Evolutionary conservation across 2,888 invertebrate genomes (phyloP).

Genomic region (Creontiades dilutus): DNA sequence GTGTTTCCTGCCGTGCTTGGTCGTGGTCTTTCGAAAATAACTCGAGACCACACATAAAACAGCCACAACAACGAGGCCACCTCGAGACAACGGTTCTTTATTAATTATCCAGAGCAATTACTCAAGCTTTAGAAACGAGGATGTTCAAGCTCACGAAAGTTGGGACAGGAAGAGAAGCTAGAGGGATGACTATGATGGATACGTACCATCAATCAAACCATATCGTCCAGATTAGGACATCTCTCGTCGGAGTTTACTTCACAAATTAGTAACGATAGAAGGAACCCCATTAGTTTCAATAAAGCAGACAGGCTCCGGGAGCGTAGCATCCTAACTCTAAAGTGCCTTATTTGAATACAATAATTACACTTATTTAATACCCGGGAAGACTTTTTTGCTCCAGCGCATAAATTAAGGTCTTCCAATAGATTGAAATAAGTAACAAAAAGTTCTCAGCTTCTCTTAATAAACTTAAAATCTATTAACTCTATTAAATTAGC

Average conservation of each 20-base stretch:
- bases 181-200: slow-evolving; percentile 52
- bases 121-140: slow-evolving; percentile 38
- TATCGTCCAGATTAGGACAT: slow-evolving; percentile 64
- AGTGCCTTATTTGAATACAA: slow-evolving; percentile 58
- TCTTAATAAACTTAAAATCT: too few species aligned
- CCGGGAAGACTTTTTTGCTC: too few species aligned
- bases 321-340: slow-evolving; percentile 39
- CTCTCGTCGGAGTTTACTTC: slow-evolving; percentile 59
- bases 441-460: too few species aligned
- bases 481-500: too few species aligned
- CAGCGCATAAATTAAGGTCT: too few species aligned
- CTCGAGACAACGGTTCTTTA: slow-evolving; percentile 40
- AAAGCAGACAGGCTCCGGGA: slow-evolving; percentile 43
- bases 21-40: background rate
- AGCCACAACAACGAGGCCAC: background rate
- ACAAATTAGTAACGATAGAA: slow-evolving; percentile 58
- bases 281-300: slow-evolving; percentile 58
- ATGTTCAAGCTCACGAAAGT: slow-evolving; percentile 46
- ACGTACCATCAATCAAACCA: slow-evolving; percentile 57
- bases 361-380: slow-evolving; percentile 38
- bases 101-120: slow-evolving; percentile 47
- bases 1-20: too few species aligned
- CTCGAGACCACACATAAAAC: slow-evolving; percentile 9
- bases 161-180: background rate
- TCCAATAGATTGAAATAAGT: too few species aligned